Conservation (phyloP, 2,888 invertebrate species). For the Lasioglossum oenotherae region DNA sequence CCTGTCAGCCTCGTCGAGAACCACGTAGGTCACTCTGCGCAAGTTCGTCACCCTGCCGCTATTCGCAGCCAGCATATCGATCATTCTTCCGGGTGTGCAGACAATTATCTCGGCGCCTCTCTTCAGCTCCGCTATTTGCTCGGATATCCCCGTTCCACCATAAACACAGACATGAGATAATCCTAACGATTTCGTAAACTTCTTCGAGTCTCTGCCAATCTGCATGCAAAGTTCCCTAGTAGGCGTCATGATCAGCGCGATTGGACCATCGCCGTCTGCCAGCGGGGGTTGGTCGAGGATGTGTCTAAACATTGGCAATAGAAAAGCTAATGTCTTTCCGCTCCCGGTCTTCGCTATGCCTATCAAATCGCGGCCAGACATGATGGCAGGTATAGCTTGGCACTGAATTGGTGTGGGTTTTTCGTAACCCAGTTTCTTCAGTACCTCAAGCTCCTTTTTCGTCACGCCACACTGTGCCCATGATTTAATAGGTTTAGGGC, state of each 20-base stretch:
- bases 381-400: constrained; percentile 98
- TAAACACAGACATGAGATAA: constrained; percentile 98
- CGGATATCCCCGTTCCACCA: constrained; percentile 98
- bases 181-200: constrained; percentile 95
- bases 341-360: constrained; percentile 99
- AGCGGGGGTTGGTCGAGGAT: constrained; percentile 96
- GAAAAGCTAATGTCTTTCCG: constrained; percentile 99
- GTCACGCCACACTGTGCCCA: constrained; percentile 99
- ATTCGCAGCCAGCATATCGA: constrained; percentile 99
- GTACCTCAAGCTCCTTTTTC: constrained; percentile 96
- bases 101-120: constrained; percentile 99
- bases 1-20: constrained; percentile 99
- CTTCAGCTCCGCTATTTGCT: constrained; percentile 98
- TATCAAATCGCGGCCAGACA: constrained; percentile 98
- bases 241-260: constrained; percentile 98
- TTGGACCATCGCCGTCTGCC: constrained; percentile 99
- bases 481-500: constrained; percentile 96
- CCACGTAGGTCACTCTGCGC: constrained; percentile 97
- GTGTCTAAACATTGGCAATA: constrained; percentile 98
- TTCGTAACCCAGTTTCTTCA: constrained; percentile 96
- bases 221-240: constrained; percentile 99
- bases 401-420: constrained; percentile 99
- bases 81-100: constrained; percentile 99
- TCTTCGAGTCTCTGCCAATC: constrained; percentile 97
- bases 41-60: constrained; percentile 99